Base-by-base conservation (phyloP, 1,140 invertebrate genomes). In the Plodia interpunctella region DNA sequence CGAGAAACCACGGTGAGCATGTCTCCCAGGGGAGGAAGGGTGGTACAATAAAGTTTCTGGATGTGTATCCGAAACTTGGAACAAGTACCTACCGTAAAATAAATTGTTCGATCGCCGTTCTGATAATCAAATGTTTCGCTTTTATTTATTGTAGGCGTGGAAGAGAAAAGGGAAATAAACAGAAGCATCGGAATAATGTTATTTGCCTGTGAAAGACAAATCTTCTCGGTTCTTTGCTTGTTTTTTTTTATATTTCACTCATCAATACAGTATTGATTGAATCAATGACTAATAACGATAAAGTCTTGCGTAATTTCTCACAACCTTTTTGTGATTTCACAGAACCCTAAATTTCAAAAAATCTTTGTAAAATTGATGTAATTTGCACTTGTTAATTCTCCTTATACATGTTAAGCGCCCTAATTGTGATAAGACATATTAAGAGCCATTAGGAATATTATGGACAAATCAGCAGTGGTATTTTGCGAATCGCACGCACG, bases 101-200 rank as follows among this genome's bases (percentile, higher is more conserved):
- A 44, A 44, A 44, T 44, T 13, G 38, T 15, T 44, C 38, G 38
- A 15, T 44, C 15, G 30, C 30, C 9, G 30, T 15, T 10, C 38
- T 44, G 13, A 44, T 44, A 44, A 44, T 44, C 38, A 44, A 44
- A 15, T 44, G 38, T 44, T 44, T 44, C 38, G 38, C 38, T 44
- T 44, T 44, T 44, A 44, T 44, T 44, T 44, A 44, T 44, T n/a
- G 13, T 44, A 17, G 38, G 38, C 38, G 9, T 3, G 15, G 13
- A 1, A 17, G n/a, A n/a, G n/a, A n/a, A n/a, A n/a, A n/a, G n/a
- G n/a, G n/a, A 44, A 44, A 44, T n/a, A 13, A 3, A 44, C 10
- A 17, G 10, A 44, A 44, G 38, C 15, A 44, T 15, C n/a, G 15
- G 38, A 9, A 11, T 15, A 44, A 44, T 15, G 38, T n/a, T 44